Percentiles rank a stretch among this genome's conserved stretches.
Conservation (phyloP, 1,140 invertebrate genomes). For the Diorhabda elongata region DNA sequence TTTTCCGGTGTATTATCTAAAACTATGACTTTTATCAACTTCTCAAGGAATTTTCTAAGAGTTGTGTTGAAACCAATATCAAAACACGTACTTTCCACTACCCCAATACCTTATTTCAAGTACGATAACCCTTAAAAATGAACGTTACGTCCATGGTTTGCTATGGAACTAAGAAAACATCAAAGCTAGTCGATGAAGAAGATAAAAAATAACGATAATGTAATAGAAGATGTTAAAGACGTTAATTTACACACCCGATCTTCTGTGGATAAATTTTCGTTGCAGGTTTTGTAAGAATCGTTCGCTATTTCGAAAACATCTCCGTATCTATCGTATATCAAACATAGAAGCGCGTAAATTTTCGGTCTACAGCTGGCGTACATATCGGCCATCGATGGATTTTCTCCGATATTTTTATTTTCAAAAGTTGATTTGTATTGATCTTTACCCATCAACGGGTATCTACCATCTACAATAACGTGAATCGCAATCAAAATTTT, state of each 20-base stretch:
- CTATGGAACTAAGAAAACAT: too few species aligned
- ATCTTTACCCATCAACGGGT: slow-evolving; percentile 25
- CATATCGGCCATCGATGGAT: slow-evolving; percentile 32
- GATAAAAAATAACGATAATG: too few species aligned
- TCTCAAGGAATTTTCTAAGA: too few species aligned
- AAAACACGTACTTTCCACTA: too few species aligned
- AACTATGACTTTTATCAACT: too few species aligned
- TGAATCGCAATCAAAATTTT: not conserved
- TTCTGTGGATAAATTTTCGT: slow-evolving; percentile 15
- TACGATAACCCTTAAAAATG: too few species aligned
- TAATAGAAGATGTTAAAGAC: not conserved
- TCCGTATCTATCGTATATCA: slow-evolving; percentile 26
- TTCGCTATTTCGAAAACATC: slow-evolving; percentile 29
- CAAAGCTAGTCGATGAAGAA: too few species aligned
- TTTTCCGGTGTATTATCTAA: too few species aligned
- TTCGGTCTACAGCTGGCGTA: slow-evolving; percentile 37
- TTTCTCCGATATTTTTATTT: slow-evolving; percentile 18
- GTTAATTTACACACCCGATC: slow-evolving; percentile 23
- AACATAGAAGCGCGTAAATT: slow-evolving; percentile 38
- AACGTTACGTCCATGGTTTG: too few species aligned
- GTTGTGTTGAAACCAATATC: too few species aligned
- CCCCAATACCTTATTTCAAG: too few species aligned
- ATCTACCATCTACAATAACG: slow-evolving; percentile 22
- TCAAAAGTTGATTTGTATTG: slow-evolving; percentile 22
- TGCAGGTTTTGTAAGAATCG: slow-evolving; percentile 31